Base-by-base conservation (phyloP, 2,888 invertebrate species). In the Drosophila nr. medialis region DNA sequence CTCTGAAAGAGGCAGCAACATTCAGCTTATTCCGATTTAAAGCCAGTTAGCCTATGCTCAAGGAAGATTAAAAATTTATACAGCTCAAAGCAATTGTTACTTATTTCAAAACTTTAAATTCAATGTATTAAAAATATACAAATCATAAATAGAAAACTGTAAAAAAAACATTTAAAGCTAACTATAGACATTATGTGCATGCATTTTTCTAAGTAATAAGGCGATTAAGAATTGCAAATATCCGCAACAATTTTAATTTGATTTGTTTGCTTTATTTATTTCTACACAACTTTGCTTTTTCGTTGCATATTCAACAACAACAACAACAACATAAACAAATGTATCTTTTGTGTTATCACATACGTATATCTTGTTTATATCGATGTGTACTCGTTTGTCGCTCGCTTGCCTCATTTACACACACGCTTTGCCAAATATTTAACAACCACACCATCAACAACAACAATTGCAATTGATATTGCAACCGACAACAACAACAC, bases 291-390 rank as follows among this genome's bases (percentile, higher is more conserved):
- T 65, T 62, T 49, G 34, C 38, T 65, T 64, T 81, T 73, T 77
- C 72, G 72, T 86, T 83, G 72, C 76, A 77, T 79, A 76, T 76
- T 54, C 27, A 18, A 50, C 45, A 71, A 72, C 58, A 63, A 50
- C 64, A 58, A 77, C 69, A 62, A 42, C 59, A 55, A 75, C 40
- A 63, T 36, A 60, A 53, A 48, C 42, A 56, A 69, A 45, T 64
- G 15, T 60, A 64, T 56, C 32, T 24, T 54, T 60, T 74, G 53
- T 36, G 34, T 65, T 64, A 70, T 81, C 69, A 68, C 71, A 29
- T 21, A 34, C 29, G 48, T 55, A 18, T 45, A 50, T 58, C 13
- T 55, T 75, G 70, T 79, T 66, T 72, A 67, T 70, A 64, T 72
- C 64, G 62, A 53, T 81, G 80, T 80, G 73, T 72, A 45, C 42